phyloP scores from a whole-genome alignment of 2,113 vertebrate species.

The Thalassoma bifasciatum region DNA sequence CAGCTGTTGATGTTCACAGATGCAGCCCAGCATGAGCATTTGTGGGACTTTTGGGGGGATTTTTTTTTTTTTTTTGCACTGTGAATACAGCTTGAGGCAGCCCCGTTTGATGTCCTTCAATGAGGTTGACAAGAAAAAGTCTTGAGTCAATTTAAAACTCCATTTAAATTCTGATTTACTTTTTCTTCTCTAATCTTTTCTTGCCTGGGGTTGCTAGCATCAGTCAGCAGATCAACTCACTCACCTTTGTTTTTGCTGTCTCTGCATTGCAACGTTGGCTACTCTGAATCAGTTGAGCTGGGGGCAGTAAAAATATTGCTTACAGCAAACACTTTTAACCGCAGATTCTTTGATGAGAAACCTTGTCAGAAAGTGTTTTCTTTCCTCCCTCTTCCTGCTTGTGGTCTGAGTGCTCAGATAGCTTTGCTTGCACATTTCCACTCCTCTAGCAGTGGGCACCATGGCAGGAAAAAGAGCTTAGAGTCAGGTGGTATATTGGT shows the following conservation, averaged over 20 bases:
- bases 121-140: too few species aligned
- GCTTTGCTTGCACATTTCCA: slow-evolving; percentile 57
- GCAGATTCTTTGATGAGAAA: slow-evolving; percentile 50
- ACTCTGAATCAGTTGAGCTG: slow-evolving; percentile 23
- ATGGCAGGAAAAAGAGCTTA: slow-evolving; percentile 37
- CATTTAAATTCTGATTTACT: too few species aligned
- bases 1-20: too few species aligned
- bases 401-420: slow-evolving; percentile 15
- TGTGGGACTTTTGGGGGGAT: too few species aligned
- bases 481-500: slow-evolving; percentile 42
- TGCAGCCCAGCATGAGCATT: too few species aligned
- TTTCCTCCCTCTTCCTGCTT: slow-evolving; percentile 9
- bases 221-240: slow-evolving; percentile 32
- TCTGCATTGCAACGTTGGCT: slow-evolving; percentile 43
- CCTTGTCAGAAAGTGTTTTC: slow-evolving; percentile 44
- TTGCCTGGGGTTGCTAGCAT: slow-evolving; percentile 15
- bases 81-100: too few species aligned
- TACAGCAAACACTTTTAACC: slow-evolving; percentile 23
- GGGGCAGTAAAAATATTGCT: slow-evolving; percentile 36
- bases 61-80: too few species aligned
- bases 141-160: too few species aligned
- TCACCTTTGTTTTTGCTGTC: slow-evolving; percentile 55
- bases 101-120: too few species aligned
- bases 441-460: slow-evolving; percentile 22
- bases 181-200: background rate